Evolutionary conservation across 2,888 invertebrate genomes (phyloP).

Genomic region (Sarcophaga carnaria): DNA sequence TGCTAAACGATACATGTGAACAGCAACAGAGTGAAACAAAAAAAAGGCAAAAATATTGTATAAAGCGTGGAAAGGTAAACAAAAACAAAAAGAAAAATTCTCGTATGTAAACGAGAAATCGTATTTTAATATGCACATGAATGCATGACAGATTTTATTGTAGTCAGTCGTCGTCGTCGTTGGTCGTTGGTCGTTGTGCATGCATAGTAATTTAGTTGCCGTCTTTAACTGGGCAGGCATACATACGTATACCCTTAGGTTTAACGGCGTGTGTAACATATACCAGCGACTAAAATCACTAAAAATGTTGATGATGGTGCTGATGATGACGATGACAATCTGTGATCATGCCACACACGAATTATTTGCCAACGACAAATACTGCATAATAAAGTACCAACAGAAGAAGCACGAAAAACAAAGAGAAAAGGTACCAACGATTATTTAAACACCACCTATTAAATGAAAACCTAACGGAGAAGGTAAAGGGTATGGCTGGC

Average conservation of each 20-base stretch:
- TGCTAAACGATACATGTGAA: slow-evolving; percentile 57
- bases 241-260: too few species aligned
- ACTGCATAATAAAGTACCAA: slow-evolving; percentile 52
- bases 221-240: slow-evolving; percentile 25
- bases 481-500: not conserved
- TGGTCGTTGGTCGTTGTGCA: slow-evolving; percentile 29
- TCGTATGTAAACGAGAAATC: slow-evolving; percentile 37
- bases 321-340: slow-evolving; percentile 65
- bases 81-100: not conserved
- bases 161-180: too few species aligned
- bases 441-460: slow-evolving; percentile 55
- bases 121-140: slow-evolving; percentile 69
- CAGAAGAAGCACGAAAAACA: not conserved
- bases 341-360: slow-evolving; percentile 70
- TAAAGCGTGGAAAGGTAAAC: not conserved
- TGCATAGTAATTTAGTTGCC: slow-evolving; percentile 64
- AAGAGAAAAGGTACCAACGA: slow-evolving; percentile 39
- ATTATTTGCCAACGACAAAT: slow-evolving; percentile 68
- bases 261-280: too few species aligned
- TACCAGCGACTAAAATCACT: too few species aligned
- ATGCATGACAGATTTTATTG: slow-evolving; percentile 67
- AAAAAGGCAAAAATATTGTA: not conserved
- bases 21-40: slow-evolving; percentile 18
- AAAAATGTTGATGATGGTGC: slow-evolving; percentile 47
- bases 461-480: not conserved